Base-by-base conservation (phyloP, 2,888 invertebrate species). In the Apodemia duryi region DNA sequence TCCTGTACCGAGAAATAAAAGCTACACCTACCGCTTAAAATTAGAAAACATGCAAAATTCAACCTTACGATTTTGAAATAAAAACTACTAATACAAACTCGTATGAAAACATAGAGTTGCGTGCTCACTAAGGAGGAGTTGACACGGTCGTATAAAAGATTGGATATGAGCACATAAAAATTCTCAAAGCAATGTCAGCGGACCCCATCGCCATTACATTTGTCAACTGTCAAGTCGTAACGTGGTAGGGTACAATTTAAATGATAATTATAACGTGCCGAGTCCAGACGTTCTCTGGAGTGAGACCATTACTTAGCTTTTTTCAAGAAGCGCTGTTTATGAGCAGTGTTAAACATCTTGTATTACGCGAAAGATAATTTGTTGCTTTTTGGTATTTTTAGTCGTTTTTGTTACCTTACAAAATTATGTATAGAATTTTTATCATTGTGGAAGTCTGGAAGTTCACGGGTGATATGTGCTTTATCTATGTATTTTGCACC, bases 141-240 rank as follows among this genome's bases (percentile, higher is more conserved):
- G 82, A 84, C 86, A 84, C 74, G 86, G 75, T 84, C 86, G 78
- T 88, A 87, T 88, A 88, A 88, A 88, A 88, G 83, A 82, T 80
- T 89, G 83, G 86, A 88, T 90, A 91, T 89, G 89, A 87, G 89
- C 77, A 81, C 86, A 90, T 90, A 91, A 90, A 91, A 91, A 91
- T 90, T 90, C 88, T 86, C 84, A 78, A 83, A 84, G 83, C 83
- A 86, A 83, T 83, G 85, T 85, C 86, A 83, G 75, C 81, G 79
- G 77, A 80, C 82, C 81, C 83, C 84, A 85, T 84, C 83, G 85
- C 84, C 87, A 88, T 89, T 85, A 90, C 89, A 90, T 91, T 90
- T 88, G 90, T 91, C 91, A 90, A 88, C 84, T 88, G 91, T 90
- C 90, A 86, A 81, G 74, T 81, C 77, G 87, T 83, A 83, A 84